A percentile compares a stretch with the other conserved stretches of the same genome.
These are phyloP conservation scores for Mystacornis crossleyi DNA, from an alignment of 2,113 vertebrate genomes.

Conservation along the genomic window DNA sequence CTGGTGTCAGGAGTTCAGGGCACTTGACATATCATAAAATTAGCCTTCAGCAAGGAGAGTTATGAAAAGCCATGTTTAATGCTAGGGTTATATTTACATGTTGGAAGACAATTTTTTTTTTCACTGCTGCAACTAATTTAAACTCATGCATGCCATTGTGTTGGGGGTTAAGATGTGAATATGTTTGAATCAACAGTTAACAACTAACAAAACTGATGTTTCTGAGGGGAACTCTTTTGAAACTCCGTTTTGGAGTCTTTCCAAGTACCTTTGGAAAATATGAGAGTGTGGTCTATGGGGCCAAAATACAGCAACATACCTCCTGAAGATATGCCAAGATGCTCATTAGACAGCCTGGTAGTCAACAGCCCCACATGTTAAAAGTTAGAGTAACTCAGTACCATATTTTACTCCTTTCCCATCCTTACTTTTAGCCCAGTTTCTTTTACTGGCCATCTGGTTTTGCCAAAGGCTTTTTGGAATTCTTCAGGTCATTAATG, in stretches of 20 bases:
- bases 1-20: constrained; percentile 5
- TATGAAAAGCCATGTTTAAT: not conserved
- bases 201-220: not conserved
- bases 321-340: accelerated
- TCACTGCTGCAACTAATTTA: not conserved
- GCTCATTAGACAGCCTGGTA: not conserved
- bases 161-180: not conserved
- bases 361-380: not conserved
- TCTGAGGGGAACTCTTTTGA: not conserved
- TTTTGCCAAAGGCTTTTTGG: not conserved
- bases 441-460: not conserved
- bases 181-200: not conserved
- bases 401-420: not conserved
- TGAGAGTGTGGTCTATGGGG: accelerated
- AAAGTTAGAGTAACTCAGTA: not conserved
- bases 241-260: not conserved
- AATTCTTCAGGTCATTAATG: not conserved
- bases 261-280: not conserved
- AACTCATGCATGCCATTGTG: not conserved
- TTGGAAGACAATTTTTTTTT: not conserved
- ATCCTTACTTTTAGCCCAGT: not conserved
- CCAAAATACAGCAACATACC: not conserved
- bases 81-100: not conserved
- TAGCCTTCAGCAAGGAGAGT: not conserved
- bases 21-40: not conserved